Percentiles rank a stretch among this genome's conserved stretches.
Evolutionary conservation across 2,113 vertebrate species (phyloP).

Genomic region (Ochotona princeps): DNA sequence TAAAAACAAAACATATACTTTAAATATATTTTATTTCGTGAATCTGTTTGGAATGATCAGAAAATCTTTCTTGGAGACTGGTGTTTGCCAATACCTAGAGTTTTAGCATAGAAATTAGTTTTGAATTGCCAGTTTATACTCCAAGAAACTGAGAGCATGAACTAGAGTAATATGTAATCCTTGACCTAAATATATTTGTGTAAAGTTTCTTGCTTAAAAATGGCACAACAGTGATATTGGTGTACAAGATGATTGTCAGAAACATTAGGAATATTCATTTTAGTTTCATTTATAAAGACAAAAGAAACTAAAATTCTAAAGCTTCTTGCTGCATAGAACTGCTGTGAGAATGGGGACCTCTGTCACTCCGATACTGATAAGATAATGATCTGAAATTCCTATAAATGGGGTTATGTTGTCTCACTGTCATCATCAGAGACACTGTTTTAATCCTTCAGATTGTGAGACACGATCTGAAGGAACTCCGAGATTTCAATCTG

Average conservation of each 20-base stretch:
- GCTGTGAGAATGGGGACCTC: neutral
- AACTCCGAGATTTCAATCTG: slow-evolving; percentile 93
- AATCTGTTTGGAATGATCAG: slow-evolving; percentile 2
- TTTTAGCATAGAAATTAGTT: slow-evolving; percentile 26
- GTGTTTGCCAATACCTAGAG: slow-evolving; percentile 5
- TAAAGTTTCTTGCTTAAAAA: slow-evolving; percentile 4
- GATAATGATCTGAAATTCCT: neutral
- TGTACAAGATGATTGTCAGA: neutral
- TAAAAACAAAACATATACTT: neutral
- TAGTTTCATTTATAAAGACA: neutral
- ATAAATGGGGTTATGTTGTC: neutral
- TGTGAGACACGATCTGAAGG: slow-evolving; percentile 95
- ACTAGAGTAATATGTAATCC: slow-evolving; percentile 15
- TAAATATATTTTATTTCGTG: neutral
- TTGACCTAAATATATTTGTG: neutral
- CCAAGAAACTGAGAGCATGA: neutral
- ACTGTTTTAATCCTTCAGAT: slow-evolving; percentile 86
- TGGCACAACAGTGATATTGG: neutral
- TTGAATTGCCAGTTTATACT: neutral
- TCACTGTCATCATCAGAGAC: neutral
- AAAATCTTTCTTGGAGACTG: slow-evolving; percentile 49
- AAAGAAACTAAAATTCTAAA: neutral
- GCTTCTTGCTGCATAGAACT: neutral
- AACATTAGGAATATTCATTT: neutral
- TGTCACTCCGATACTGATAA: neutral